These are phyloP conservation scores for Eonycteris spelaea DNA, from an alignment of 2,113 vertebrate genomes.

Conservation along the genomic window DNA sequence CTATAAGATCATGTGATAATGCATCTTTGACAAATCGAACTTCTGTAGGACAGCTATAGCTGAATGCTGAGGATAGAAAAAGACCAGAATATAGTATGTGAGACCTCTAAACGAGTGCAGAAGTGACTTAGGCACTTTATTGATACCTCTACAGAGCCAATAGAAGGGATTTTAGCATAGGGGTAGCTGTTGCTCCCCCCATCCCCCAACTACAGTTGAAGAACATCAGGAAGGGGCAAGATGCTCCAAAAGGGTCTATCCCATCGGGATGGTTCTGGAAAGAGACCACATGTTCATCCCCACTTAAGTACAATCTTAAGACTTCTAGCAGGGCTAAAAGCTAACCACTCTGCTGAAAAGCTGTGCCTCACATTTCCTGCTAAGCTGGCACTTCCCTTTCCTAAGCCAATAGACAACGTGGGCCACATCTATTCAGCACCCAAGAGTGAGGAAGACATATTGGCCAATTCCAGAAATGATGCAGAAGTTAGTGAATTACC, in stretches of 20 bases:
- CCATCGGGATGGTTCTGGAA: background rate
- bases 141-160: background rate
- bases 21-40: background rate
- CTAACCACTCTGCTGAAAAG: background rate
- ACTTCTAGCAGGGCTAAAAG: background rate
- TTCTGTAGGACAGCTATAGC: background rate
- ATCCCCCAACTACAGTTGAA: background rate
- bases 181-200: background rate
- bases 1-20: background rate
- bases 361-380: background rate
- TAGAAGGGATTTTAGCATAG: background rate
- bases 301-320: background rate
- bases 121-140: background rate
- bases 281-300: background rate
- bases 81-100: background rate
- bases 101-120: background rate
- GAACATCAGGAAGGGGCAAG: background rate
- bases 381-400: background rate
- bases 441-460: background rate
- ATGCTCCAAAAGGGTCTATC: background rate
- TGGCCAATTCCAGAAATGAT: background rate
- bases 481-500: background rate
- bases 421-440: background rate
- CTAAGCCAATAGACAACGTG: background rate
- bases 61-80: background rate